Conservation (phyloP, 2,113 vertebrate species). For the Columba livia region DNA sequence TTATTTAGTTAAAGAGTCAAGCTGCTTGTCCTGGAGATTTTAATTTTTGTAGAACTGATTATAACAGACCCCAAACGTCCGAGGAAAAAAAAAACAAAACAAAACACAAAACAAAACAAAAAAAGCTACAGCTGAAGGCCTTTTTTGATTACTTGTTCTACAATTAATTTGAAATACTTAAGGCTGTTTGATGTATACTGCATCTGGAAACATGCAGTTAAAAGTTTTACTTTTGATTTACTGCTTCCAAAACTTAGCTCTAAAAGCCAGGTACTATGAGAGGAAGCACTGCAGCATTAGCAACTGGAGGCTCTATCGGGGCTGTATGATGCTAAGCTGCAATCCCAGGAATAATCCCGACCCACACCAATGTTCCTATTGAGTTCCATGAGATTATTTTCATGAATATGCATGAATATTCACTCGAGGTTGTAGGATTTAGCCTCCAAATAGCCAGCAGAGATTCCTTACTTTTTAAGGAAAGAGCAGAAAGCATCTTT, state of each 20-base stretch:
- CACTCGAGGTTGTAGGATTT: not conserved
- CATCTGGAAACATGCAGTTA: not conserved
- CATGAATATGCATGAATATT: not conserved
- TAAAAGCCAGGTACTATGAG: not conserved
- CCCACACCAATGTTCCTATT: not conserved
- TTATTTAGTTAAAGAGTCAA: not conserved
- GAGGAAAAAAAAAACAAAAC: not conserved
- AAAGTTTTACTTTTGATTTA: conserved; percentile 29
- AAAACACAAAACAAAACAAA: not conserved
- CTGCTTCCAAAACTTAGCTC: conserved; percentile 5
- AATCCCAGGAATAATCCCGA: not conserved
- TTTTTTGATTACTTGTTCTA: not conserved
- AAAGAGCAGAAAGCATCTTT: not conserved
- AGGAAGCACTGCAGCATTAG: not conserved
- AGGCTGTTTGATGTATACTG: not conserved
- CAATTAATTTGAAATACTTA: not conserved
- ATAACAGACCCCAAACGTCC: not conserved
- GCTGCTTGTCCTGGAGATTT: conserved; percentile 12
- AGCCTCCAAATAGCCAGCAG: not conserved
- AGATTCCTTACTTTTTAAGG: not conserved
- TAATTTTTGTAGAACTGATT: conserved; percentile 8
- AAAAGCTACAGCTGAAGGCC: not conserved
- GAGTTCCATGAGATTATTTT: not conserved
- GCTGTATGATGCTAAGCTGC: not conserved
- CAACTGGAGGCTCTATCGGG: not conserved